Conservation (phyloP, 2,113 vertebrate genomes). For the Apteryx owenii region DNA sequence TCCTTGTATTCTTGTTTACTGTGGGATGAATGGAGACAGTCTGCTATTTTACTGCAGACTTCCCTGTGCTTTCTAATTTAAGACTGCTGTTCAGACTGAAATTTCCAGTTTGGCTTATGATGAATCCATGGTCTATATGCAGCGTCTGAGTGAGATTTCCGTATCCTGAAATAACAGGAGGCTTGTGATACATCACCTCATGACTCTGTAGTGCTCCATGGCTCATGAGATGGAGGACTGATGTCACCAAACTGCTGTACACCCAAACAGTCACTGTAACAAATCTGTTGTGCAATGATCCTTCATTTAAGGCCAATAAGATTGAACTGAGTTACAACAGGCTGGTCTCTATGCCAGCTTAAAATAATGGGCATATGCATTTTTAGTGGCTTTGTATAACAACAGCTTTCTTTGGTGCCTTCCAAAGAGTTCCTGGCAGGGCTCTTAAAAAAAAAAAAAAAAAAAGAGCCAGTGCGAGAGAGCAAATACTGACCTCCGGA, state of each 20-base stretch:
- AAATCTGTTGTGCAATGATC: background rate
- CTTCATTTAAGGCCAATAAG: background rate
- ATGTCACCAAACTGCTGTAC: background rate
- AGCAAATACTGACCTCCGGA: background rate
- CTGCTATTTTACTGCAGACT: background rate
- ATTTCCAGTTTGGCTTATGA: slow-evolving; percentile 42
- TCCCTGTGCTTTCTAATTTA: slow-evolving; percentile 40
- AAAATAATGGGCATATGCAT: background rate
- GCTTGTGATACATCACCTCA: background rate
- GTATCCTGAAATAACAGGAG: slow-evolving; percentile 36
- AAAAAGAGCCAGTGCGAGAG: background rate
- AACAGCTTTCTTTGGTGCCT: background rate
- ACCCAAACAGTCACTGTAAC: background rate
- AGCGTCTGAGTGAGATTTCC: background rate
- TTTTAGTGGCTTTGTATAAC: background rate
- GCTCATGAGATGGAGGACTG: background rate
- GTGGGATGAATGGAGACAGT: background rate
- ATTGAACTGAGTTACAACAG: background rate
- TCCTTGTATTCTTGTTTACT: background rate
- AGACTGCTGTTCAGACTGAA: slow-evolving; percentile 12
- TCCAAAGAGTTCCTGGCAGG: background rate
- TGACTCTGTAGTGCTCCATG: fast-evolving
- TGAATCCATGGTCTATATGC: background rate
- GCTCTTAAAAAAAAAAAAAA: background rate
- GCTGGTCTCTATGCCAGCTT: background rate